A percentile compares a stretch with the other conserved stretches of the same genome.
phyloP scores from a whole-genome alignment of 2,888 invertebrate species.

The Acronicta alni region DNA sequence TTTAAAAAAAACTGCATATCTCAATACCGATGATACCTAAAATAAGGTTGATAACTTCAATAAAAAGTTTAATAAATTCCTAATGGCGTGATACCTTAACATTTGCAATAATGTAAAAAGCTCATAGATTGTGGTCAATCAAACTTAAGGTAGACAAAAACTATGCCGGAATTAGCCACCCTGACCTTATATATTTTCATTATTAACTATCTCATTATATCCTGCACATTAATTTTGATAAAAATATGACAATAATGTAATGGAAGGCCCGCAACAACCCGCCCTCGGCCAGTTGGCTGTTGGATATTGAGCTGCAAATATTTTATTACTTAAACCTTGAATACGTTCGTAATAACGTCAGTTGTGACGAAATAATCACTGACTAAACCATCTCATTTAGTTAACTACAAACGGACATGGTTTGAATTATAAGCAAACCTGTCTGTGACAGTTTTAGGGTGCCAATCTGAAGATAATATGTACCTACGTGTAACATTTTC shows the following conservation, averaged over 20 bases:
- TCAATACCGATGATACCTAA: too few species aligned
- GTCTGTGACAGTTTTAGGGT: conserved; percentile 4
- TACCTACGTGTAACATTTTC: background rate
- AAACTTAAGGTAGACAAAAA: too few species aligned
- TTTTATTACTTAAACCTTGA: conserved; percentile 4
- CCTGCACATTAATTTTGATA: too few species aligned
- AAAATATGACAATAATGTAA: background rate
- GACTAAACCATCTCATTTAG: conserved; percentile 8
- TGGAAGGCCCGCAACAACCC: background rate
- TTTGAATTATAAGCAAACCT: conserved; percentile 4
- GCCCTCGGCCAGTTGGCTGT: background rate
- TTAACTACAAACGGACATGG: conserved; percentile 17
- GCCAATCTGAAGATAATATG: conserved; percentile 9
- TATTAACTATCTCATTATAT: too few species aligned
- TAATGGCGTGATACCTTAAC: too few species aligned
- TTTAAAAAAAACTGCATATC: too few species aligned
- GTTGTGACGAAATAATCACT: conserved; percentile 7
- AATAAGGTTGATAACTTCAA: too few species aligned
- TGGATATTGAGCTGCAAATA: conserved; percentile 10
- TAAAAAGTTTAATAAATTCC: too few species aligned
- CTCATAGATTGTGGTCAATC: too few species aligned
- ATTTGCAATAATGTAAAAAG: too few species aligned
- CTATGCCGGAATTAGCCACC: too few species aligned
- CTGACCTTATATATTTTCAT: too few species aligned
- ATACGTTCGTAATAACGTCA: conserved; percentile 21